Base-by-base conservation (phyloP, 2,888 invertebrate species). In the Xanthorhoe spadicearia region DNA sequence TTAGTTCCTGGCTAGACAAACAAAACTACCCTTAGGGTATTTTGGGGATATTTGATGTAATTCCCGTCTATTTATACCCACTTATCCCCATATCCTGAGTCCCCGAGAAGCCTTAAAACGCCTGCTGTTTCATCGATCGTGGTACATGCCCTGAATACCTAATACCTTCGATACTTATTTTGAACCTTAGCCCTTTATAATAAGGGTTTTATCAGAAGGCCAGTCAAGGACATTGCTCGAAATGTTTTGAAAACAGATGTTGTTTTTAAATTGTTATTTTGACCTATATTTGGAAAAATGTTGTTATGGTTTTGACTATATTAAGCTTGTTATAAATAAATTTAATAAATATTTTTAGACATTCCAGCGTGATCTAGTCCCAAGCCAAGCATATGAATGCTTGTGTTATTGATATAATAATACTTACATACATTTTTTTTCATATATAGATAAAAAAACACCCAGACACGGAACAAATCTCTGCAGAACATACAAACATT, bases 101-200 rank as follows among this genome's bases (percentile, higher is more conserved):
- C 66, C 53, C 63, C 3, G n/a, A 64, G 68, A 73, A 64, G 63
- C 63, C 69, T 59, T 69, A 57, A 52, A 55, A 68, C 70, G 73
- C 74, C 77, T 74, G 72, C 80, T 73, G 79, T 74, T 76, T 58
- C 82, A 89, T 89, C 89, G 89, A 90, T 89, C 83, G 78, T 64
- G 66, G 71, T 65, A 69, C 77, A 88, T 88, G 88, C 74, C 38
- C 23, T 51, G 90, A 82, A 90, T 90, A 83, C 80, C 49, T 80
- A 89, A 86, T 86, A 65, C 51, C 57, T 58, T 52, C n/a, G n/a
- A 1, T 38, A 48, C 8, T 63, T 57, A 32, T 51, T 59, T n/a
- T 70, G 55, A 55, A 61, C 72, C 70, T 70, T 81, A 75, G 10
- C 56, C 0, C 0, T 0, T 9, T 3, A 0, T 28, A 0, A 0